These are phyloP conservation scores for Seriola rivoliana DNA, from an alignment of 2,113 vertebrate genomes.

Conservation along the genomic window DNA sequence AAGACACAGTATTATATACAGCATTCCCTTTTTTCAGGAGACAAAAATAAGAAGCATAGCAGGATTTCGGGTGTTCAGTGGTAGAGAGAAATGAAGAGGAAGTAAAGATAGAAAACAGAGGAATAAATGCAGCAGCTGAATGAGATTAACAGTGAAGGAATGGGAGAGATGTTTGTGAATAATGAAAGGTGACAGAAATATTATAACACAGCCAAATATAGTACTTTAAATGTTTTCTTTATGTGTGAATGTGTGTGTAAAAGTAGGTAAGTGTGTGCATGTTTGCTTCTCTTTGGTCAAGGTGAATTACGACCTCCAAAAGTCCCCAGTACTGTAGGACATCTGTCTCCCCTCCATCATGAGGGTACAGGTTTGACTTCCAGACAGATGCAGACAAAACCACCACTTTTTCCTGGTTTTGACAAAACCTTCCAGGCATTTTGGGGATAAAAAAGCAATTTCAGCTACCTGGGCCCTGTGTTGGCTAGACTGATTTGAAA, in stretches of 20 bases:
- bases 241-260: neutral
- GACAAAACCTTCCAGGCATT: slow-evolving; percentile 73
- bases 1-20: slow-evolving; percentile 26
- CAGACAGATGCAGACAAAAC: slow-evolving; percentile 57
- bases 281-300: slow-evolving; percentile 62
- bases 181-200: slow-evolving; percentile 36
- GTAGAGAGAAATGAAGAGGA: slow-evolving; percentile 10
- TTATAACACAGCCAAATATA: slow-evolving; percentile 47
- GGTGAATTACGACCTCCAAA: slow-evolving; percentile 36
- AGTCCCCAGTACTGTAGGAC: slow-evolving; percentile 19
- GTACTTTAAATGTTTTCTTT: slow-evolving; percentile 14
- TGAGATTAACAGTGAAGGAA: slow-evolving; percentile 36
- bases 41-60: slow-evolving; percentile 33
- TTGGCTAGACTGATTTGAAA: slow-evolving; percentile 58
- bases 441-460: slow-evolving; percentile 77
- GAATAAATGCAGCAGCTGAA: slow-evolving; percentile 43
- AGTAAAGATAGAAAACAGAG: slow-evolving; percentile 8
- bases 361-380: slow-evolving; percentile 47
- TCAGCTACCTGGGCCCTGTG: slow-evolving; percentile 46
- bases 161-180: slow-evolving; percentile 25
- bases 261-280: slow-evolving; percentile 20
- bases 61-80: slow-evolving; percentile 30
- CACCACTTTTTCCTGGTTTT: slow-evolving; percentile 43
- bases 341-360: slow-evolving; percentile 27
- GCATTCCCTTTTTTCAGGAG: slow-evolving; percentile 20